phyloP scores from a whole-genome alignment of 1,140 invertebrate species.

The Phortica variegata region DNA sequence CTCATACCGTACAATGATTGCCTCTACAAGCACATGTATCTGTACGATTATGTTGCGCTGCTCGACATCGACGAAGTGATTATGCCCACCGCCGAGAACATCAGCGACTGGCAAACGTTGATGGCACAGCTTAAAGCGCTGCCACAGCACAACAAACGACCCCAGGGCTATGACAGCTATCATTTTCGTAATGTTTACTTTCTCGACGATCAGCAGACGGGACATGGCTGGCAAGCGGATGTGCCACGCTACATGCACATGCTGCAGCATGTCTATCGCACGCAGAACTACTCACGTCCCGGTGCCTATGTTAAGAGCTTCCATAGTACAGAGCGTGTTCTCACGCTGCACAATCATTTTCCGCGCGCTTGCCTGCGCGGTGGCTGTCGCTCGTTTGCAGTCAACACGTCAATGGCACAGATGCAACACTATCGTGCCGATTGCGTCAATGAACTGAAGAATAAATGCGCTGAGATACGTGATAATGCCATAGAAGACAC shows the following conservation, averaged over 20 bases:
- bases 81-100: constrained; percentile 57
- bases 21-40: constrained; percentile 74
- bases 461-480: too few relatives aligned
- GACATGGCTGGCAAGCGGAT: constrained; percentile 6
- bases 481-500: neutral
- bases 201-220: constrained; percentile 30
- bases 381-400: constrained; percentile 12
- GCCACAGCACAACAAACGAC: constrained; percentile 1
- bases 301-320: constrained; percentile 39
- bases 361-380: constrained; percentile 24
- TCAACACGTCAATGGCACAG: constrained; percentile 17
- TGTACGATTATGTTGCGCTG: constrained; percentile 74
- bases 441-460: too few relatives aligned
- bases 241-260: constrained; percentile 27
- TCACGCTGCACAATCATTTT: constrained; percentile 43
- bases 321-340: constrained; percentile 29
- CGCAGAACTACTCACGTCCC: constrained; percentile 22
- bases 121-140: constrained; percentile 13
- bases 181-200: constrained; percentile 40
- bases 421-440: constrained; percentile 46
- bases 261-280: constrained; percentile 36
- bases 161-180: constrained; percentile 12
- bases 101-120: constrained; percentile 60
- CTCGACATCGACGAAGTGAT: constrained; percentile 80
- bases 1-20: constrained; percentile 84